These are phyloP conservation scores for Budorcas taxicolor DNA, from an alignment of 2,113 vertebrate species.

Conservation along the genomic window DNA sequence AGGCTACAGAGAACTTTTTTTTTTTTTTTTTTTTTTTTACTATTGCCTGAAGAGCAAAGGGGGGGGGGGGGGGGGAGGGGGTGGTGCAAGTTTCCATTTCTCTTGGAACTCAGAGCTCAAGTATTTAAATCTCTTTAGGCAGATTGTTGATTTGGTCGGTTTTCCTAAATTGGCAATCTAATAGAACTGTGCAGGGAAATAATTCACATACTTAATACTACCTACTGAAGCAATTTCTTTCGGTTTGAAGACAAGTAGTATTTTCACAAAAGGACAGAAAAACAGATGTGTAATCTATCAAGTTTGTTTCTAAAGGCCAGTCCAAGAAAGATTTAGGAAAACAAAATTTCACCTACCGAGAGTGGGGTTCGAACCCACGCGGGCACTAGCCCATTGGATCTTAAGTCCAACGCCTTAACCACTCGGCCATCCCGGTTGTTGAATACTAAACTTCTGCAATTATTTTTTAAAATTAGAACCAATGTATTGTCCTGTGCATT, in stretches of 20 bases:
- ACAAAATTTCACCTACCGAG: fast-evolving
- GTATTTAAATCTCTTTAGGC: too few species aligned
- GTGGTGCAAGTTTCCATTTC: not conserved
- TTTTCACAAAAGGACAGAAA: not conserved
- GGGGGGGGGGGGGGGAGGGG: fast-evolving
- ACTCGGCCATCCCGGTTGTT: slow-evolving; percentile 24
- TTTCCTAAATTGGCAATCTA: not conserved
- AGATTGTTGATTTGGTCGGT: not conserved
- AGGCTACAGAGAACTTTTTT: not conserved
- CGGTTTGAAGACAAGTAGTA: not conserved
- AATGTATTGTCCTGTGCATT: too few species aligned
- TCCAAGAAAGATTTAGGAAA: fast-evolving
- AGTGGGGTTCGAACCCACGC: slow-evolving; percentile 64
- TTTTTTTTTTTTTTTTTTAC: not conserved
- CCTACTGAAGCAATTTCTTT: not conserved
- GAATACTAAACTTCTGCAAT: fast-evolving
- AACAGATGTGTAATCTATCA: not conserved
- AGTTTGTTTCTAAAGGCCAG: fast-evolving
- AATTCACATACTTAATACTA: not conserved
- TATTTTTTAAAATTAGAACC: not conserved
- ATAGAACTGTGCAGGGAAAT: not conserved
- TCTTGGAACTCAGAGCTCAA: not conserved
- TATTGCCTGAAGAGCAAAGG: not conserved
- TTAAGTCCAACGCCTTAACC: slow-evolving; percentile 68
- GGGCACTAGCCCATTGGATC: slow-evolving; percentile 54